Base-by-base conservation (phyloP, 2,888 invertebrate species). In the Apotomis capreana region DNA sequence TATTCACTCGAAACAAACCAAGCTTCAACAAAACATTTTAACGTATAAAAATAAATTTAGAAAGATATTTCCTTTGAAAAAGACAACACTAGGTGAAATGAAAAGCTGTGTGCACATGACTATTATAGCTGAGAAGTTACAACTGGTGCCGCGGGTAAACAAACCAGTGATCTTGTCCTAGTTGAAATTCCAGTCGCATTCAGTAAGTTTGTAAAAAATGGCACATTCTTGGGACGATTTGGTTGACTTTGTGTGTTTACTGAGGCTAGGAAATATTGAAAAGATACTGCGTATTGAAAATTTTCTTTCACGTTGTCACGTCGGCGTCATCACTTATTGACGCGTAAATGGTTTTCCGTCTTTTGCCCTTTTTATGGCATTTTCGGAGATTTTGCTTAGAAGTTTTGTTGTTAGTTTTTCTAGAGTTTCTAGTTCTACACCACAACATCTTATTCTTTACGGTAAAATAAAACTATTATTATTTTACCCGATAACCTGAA, bases 81-180 rank as follows among this genome's bases (percentile, higher is more conserved):
- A 44, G 44, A 65, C 26, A n/a, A 5, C n/a, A 12, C 44, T 51
- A 26, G 64, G 13, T 37, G 40, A 67, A 51, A 67, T 67, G 61
- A 55, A 71, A 61, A 54, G 37, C 65, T 70, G 60, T 70, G 60
- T 65, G 55, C 70, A 67, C 65, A 60, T 54, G 60, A 67, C 49
- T 67, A 71, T 55, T 71, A 71, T 71, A 46, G 9, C 65, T 65
- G 54, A 12, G 26, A 61, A 57, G 9, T 54, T 57, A 49, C 26
- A 36, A 54, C 54, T 61, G 26, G 26, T 58, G 51, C 37, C 37
- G 4, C 55, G 44, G 40, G n/a, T 4, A 15, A 54, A 63, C 55
- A 58, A 51, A 69, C 69, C n/a, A 69, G 46, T 64, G 54, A 70
- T 70, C 52, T 37, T 64, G 40, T 36, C 10, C 40, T 60, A 52